A percentile compares a stretch with the other conserved stretches of the same genome.
Evolutionary conservation across 2,888 invertebrate species (phyloP).

Genomic region (Volucella inflata): DNA sequence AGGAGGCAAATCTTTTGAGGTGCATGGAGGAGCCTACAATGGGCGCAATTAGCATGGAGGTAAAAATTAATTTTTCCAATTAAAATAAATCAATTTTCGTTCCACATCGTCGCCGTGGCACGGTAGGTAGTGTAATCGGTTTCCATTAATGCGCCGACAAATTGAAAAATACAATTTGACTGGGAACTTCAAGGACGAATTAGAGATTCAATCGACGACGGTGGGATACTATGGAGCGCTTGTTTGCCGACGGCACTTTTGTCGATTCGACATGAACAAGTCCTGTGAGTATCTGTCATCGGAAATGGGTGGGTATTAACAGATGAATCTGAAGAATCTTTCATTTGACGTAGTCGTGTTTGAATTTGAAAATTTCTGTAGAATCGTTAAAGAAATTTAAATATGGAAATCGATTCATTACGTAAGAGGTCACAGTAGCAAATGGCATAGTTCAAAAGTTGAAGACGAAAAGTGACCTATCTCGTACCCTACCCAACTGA

Average conservation of each 20-base stretch:
- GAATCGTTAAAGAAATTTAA: too few relatives aligned
- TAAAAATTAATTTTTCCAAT: constrained; percentile 74
- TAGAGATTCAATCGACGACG: constrained; percentile 25
- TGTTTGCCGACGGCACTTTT: constrained; percentile 37
- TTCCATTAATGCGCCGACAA: constrained; percentile 74
- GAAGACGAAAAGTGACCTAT: too few relatives aligned
- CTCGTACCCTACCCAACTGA: too few relatives aligned
- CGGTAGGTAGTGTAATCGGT: constrained; percentile 63
- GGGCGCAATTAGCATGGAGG: constrained; percentile 73
- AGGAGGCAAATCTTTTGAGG: neutral
- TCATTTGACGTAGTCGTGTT: neutral
- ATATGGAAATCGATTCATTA: too few relatives aligned
- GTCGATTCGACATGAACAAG: constrained; percentile 41
- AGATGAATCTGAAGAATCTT: too few relatives aligned
- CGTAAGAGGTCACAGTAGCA: too few relatives aligned
- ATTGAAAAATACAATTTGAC: constrained; percentile 62
- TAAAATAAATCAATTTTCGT: constrained; percentile 75
- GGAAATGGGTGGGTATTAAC: neutral
- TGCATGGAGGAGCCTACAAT: constrained; percentile 18
- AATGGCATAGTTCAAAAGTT: too few relatives aligned
- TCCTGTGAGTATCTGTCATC: constrained; percentile 14
- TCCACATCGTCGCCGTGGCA: constrained; percentile 58
- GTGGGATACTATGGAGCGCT: constrained; percentile 4
- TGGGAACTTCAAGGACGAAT: constrained; percentile 54
- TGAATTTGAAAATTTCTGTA: neutral